A percentile compares a stretch with the other conserved stretches of the same genome.
These are phyloP conservation scores for Philonicus albiceps DNA, from an alignment of 2,888 invertebrate genomes.

Conservation along the genomic window DNA sequence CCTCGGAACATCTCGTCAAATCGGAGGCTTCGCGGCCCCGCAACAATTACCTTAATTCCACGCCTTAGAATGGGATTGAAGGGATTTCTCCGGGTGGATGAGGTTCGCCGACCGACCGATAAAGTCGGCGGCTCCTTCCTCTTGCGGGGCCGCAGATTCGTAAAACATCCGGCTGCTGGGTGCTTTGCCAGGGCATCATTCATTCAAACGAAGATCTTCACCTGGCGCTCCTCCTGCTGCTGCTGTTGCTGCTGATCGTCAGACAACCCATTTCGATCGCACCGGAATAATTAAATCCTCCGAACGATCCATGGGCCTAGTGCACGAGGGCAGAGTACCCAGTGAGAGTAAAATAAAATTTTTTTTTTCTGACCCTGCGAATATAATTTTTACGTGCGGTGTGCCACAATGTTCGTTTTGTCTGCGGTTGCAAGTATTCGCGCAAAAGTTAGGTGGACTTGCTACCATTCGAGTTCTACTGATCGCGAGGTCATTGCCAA, in stretches of 20 bases:
- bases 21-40: conserved; percentile 6
- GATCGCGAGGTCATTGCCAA: conserved; percentile 6
- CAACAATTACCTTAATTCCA: conserved; percentile 36
- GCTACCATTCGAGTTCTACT: not conserved
- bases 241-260: not conserved
- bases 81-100: not conserved
- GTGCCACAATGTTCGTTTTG: not conserved
- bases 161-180: not conserved
- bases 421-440: not conserved
- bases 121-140: not conserved
- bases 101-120: not conserved
- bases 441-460: not conserved
- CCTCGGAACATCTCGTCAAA: conserved; percentile 2
- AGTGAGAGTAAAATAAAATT: not conserved
- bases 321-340: not conserved
- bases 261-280: not conserved
- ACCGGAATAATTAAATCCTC: not conserved
- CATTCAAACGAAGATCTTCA: not conserved
- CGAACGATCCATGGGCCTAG: not conserved
- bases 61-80: conserved; percentile 7
- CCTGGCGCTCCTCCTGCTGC: not conserved
- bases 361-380: not conserved
- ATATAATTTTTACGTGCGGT: not conserved
- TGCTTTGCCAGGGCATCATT: not conserved
- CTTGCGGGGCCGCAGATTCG: not conserved